A percentile compares a stretch with the other conserved stretches of the same genome.
Evolutionary conservation across 2,888 invertebrate species (phyloP).

Genomic region (Tortrix viridana): DNA sequence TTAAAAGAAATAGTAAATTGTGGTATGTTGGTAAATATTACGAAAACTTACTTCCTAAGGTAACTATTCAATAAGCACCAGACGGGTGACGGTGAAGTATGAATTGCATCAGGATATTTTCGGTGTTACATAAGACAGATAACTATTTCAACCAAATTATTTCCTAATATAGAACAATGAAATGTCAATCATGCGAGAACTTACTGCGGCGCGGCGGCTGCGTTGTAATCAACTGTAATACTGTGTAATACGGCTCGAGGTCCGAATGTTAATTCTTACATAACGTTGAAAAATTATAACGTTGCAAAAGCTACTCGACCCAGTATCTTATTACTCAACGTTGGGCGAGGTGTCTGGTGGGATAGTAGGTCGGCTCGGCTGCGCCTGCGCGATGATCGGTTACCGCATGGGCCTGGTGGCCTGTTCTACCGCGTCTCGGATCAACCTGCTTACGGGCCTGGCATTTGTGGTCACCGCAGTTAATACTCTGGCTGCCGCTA

Average conservation of each 20-base stretch:
- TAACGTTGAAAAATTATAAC: conserved; percentile 51
- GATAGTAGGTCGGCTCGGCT: conserved; percentile 39
- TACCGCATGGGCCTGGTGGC: not conserved
- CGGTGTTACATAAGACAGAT: not conserved
- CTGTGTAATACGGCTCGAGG: conserved; percentile 33
- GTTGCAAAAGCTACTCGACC: conserved; percentile 51
- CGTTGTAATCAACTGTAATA: conserved; percentile 31
- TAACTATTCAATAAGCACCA: too few species aligned
- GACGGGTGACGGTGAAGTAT: not conserved
- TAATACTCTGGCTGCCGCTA: too few species aligned
- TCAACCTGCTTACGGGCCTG: too few species aligned
- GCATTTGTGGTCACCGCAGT: too few species aligned
- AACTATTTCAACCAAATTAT: conserved; percentile 12
- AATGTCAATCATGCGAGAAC: conserved; percentile 24
- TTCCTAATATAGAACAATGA: conserved; percentile 23
- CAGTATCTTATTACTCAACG: conserved; percentile 45
- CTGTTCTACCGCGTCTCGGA: not conserved
- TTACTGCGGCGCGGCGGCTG: conserved; percentile 2
- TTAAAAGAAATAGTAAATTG: too few species aligned
- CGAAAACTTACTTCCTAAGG: too few species aligned
- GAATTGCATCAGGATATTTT: not conserved
- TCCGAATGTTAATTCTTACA: conserved; percentile 40
- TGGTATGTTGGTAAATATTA: too few species aligned
- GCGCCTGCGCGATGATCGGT: not conserved
- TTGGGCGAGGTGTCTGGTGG: conserved; percentile 40